A percentile compares a stretch with the other conserved stretches of the same genome.
Conservation (phyloP, 2,113 vertebrate genomes). For the Cynocephalus volans region DNA sequence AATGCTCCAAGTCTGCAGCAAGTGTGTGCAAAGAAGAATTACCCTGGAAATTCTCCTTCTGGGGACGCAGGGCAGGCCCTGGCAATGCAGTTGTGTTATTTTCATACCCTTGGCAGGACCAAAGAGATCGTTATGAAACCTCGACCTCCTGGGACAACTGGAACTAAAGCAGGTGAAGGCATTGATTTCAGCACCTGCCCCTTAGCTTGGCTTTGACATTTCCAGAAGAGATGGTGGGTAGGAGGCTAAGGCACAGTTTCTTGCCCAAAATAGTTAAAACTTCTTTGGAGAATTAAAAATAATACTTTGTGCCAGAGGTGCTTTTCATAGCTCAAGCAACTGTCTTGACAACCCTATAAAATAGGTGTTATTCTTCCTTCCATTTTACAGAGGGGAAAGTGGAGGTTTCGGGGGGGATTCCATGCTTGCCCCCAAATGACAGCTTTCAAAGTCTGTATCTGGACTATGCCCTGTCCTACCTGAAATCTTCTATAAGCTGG, state of each 20-base stretch:
- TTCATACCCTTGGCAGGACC: accelerated
- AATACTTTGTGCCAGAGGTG: neutral
- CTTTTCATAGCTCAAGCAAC: neutral
- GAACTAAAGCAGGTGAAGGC: accelerated
- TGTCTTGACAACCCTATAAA: accelerated
- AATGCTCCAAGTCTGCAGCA: accelerated
- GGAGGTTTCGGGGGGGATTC: accelerated
- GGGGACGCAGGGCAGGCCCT: accelerated
- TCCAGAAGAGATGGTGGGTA: neutral
- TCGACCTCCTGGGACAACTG: accelerated
- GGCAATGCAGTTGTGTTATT: accelerated
- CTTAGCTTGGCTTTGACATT: accelerated
- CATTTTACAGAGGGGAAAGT: neutral
- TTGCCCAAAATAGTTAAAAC: neutral
- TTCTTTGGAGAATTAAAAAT: neutral
- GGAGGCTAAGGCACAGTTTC: neutral
- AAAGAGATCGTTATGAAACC: accelerated
- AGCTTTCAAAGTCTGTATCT: neutral
- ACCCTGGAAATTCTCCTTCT: neutral
- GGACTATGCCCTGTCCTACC: neutral
- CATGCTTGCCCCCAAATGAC: accelerated
- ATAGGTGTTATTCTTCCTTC: accelerated
- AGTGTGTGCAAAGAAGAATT: neutral
- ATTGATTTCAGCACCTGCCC: too few species aligned
- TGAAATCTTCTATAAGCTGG: neutral